Evolutionary conservation across 2,797 vertebrate genomes (phyloP), one percentile per base, ranked within the genome.

Genomic region (Platalea minor): DNA sequence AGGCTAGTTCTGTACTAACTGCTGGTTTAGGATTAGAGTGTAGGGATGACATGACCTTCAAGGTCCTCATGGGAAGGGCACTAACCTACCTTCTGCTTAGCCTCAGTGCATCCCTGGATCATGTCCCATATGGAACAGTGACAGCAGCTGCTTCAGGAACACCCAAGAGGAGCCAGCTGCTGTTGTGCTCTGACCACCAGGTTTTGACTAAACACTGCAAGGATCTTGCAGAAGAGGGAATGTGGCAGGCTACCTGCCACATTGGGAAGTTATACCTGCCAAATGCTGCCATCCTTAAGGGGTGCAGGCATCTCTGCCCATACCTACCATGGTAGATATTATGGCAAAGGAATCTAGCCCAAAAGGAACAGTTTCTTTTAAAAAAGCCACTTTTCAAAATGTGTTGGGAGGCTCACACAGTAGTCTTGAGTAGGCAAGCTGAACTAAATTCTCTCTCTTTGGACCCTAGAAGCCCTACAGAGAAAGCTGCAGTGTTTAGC

Each of bases 181-280:
- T 65, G 23, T 15, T 19, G 8, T 19, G 35, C 46, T 85, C 68
- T 1, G 4, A 1, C 73, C 54, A 59, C 24, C 59, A 72, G 26
- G 2, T 56, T 84, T 13, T 50, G 79, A 18, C 75, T 28, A 57
- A n/a, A 86, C 24, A 7, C 54, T 12, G 3, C 26, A 33, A 4
- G 10, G 33, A 39, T 50, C 46, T 16, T 13, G 16, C n/a, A 57
- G 33, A 59, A 54, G 28, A 41, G 20, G 11, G 6, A 63, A 19
- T 2, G 1, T 1, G 2, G 26, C 59, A 86, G 17, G 0, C 5
- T 18, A 31, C 17, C 8, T 56, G 28, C 28, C 57, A 10, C 41
- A 37, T 20, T 3, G 13, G 19, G 0, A 8, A 76, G 45, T 3
- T 12, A 13, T 7, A 56, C 23, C 67, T 46, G 37, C 74, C 70